phyloP scores from a whole-genome alignment of 2,888 invertebrate species.

The Empis stercorea region DNA sequence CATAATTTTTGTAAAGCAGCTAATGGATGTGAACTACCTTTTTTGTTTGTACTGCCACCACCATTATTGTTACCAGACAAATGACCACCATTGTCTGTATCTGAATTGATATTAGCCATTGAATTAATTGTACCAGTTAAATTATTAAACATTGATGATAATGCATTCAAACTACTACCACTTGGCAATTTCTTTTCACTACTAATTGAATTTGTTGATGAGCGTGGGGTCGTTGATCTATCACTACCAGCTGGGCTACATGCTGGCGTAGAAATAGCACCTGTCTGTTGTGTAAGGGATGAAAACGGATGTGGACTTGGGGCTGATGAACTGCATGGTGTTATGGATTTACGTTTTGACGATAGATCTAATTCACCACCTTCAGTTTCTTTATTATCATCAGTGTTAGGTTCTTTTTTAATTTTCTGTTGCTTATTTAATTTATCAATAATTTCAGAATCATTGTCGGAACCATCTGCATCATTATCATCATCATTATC shows the following conservation, averaged over 20 bases:
- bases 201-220: slow-evolving; percentile 43
- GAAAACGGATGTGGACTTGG: slow-evolving; percentile 36
- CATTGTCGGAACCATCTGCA: neutral
- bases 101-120: slow-evolving; percentile 13
- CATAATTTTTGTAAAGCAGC: slow-evolving; percentile 91
- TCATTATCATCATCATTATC: slow-evolving; percentile 19
- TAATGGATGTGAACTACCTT: slow-evolving; percentile 63
- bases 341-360: slow-evolving; percentile 8
- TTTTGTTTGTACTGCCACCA: slow-evolving; percentile 19
- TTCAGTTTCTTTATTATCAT: slow-evolving; percentile 3
- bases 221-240: slow-evolving; percentile 62
- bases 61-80: slow-evolving; percentile 10
- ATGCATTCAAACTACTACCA: slow-evolving; percentile 58
- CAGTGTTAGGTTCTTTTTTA: neutral
- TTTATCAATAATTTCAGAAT: neutral
- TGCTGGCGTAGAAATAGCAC: slow-evolving; percentile 25
- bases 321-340: slow-evolving; percentile 33
- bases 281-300: slow-evolving; percentile 8
- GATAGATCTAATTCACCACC: slow-evolving; percentile 33
- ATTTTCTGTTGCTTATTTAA: neutral
- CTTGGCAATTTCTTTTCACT: slow-evolving; percentile 36
- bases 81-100: slow-evolving; percentile 12
- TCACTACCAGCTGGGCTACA: slow-evolving; percentile 68
- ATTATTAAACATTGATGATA: slow-evolving; percentile 84
- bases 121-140: slow-evolving; percentile 44